These are phyloP conservation scores for Malurus elegans DNA, from an alignment of 2,113 vertebrate species.

Conservation along the genomic window DNA sequence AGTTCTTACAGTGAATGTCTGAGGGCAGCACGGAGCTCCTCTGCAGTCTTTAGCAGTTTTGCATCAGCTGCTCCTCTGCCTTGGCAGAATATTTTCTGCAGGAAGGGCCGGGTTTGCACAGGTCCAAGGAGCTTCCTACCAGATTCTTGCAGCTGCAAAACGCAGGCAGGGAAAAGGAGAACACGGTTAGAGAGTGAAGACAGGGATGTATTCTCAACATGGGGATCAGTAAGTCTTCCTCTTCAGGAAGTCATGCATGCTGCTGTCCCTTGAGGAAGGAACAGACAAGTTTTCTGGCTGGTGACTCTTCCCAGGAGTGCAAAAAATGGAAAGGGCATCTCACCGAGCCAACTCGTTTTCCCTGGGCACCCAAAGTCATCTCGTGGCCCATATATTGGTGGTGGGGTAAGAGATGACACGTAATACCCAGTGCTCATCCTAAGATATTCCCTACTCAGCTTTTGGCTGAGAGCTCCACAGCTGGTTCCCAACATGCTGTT, in stretches of 20 bases:
- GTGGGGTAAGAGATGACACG: neutral
- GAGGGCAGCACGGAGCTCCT: neutral
- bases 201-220: accelerated
- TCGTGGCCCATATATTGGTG: neutral
- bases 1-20: accelerated
- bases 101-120: neutral
- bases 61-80: neutral
- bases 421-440: neutral
- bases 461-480: slow-evolving; percentile 25
- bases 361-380: neutral
- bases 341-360: neutral
- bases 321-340: neutral
- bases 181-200: accelerated
- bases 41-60: neutral
- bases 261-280: neutral
- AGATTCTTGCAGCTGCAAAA: neutral
- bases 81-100: neutral
- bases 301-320: neutral
- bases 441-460: neutral
- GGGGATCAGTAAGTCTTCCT: neutral
- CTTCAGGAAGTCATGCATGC: neutral
- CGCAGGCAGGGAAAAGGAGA: neutral
- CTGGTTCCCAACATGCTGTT: slow-evolving; percentile 35
- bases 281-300: neutral
- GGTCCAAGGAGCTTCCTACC: neutral